These are phyloP conservation scores for Callionymus lyra DNA, from an alignment of 2,113 vertebrate genomes.

Conservation along the genomic window DNA sequence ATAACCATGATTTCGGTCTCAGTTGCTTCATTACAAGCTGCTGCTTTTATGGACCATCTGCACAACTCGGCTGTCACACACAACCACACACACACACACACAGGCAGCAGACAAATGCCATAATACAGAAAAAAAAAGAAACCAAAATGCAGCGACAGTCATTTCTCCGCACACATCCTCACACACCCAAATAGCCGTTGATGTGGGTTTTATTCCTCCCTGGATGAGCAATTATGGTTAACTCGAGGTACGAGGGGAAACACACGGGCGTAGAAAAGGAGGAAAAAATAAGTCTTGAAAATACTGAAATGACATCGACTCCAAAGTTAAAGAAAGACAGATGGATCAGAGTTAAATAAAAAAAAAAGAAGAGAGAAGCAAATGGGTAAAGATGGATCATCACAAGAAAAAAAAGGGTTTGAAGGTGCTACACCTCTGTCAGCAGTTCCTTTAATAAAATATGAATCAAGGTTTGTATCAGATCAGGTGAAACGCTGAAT, in stretches of 20 bases:
- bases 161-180: conserved; percentile 8
- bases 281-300: too few relatives aligned
- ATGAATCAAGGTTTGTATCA: conserved; percentile 26
- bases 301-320: too few relatives aligned
- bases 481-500: conserved; percentile 25
- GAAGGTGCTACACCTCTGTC: conserved; percentile 38
- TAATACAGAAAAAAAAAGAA: conserved; percentile 13
- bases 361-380: conserved; percentile 2
- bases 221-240: conserved; percentile 48
- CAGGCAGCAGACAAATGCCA: conserved; percentile 5
- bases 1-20: conserved; percentile 63
- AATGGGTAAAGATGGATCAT: conserved; percentile 4
- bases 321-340: conserved; percentile 43
- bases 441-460: conserved; percentile 43
- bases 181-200: conserved; percentile 27
- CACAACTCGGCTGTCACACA: conserved; percentile 44
- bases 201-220: conserved; percentile 49
- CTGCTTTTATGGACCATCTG: conserved; percentile 66
- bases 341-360: conserved; percentile 26
- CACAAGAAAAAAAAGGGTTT: conserved; percentile 21
- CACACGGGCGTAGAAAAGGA: conserved; percentile 10
- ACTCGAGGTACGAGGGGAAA: conserved; percentile 14
- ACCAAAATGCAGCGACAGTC: conserved; percentile 2
- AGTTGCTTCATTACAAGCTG: conserved; percentile 64
- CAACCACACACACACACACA: conserved; percentile 9